These are phyloP conservation scores for Tanypteryx hageni DNA, from an alignment of 2,888 invertebrate species.

Conservation along the genomic window DNA sequence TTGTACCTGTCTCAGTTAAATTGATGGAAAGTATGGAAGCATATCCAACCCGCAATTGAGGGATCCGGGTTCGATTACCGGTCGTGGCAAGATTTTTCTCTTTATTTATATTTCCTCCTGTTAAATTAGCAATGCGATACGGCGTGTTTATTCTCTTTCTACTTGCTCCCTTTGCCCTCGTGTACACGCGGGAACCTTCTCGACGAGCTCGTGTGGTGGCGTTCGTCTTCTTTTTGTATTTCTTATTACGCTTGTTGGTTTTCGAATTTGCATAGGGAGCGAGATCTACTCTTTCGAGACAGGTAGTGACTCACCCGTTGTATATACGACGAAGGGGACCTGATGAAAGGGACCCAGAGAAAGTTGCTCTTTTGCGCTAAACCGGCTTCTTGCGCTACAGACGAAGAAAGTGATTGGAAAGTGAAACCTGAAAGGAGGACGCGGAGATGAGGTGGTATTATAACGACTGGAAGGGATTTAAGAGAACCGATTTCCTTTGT, in stretches of 20 bases:
- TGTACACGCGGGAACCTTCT: not conserved
- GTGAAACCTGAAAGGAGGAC: not conserved
- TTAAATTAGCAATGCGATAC: not conserved
- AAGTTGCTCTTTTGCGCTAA: not conserved
- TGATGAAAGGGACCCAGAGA: not conserved
- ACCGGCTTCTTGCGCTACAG: not conserved
- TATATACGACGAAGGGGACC: not conserved
- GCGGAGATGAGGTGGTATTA: not conserved
- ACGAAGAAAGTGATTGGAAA: not conserved
- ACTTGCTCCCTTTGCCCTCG: not conserved
- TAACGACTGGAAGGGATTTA: too few relatives aligned
- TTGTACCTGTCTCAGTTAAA: too few relatives aligned
- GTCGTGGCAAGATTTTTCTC: too few relatives aligned
- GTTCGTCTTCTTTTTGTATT: not conserved
- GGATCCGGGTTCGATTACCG: too few relatives aligned
- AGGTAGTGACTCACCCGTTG: not conserved
- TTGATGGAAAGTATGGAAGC: too few relatives aligned
- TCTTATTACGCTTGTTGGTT: not conserved
- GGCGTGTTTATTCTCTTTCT: not conserved
- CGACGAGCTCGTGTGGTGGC: not conserved
- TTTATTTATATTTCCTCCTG: not conserved
- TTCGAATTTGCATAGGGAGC: constrained; percentile 14
- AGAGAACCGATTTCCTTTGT: too few relatives aligned
- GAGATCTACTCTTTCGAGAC: not conserved
- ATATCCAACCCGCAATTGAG: too few relatives aligned